Conservation (phyloP, 2,797 vertebrate species). For the Gouania willdenowi region DNA sequence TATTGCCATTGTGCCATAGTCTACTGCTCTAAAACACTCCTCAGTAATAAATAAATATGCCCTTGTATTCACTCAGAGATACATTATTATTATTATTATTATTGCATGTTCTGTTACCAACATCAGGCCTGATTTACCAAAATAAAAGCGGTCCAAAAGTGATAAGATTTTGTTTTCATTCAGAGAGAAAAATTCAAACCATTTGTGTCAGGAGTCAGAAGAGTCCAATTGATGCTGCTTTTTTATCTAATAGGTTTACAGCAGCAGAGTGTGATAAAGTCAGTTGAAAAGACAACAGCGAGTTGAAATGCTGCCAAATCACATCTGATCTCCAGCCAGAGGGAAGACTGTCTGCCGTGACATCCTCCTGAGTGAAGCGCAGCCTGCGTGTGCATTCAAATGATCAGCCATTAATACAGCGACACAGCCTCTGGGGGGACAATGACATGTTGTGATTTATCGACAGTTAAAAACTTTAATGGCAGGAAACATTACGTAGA, state of each 20-base stretch:
- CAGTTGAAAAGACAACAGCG: constrained; percentile 5
- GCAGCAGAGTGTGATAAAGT: constrained; percentile 11
- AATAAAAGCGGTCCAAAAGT: constrained; percentile 6
- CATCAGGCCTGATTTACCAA: not conserved
- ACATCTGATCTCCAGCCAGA: constrained; percentile 32
- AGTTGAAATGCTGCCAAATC: constrained; percentile 42
- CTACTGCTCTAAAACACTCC: too few relatives aligned
- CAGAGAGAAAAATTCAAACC: constrained; percentile 1
- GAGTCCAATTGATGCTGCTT: not conserved
- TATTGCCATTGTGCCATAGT: too few relatives aligned
- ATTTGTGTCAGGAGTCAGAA: not conserved
- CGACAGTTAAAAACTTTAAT: constrained; percentile 10
- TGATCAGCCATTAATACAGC: constrained; percentile 36
- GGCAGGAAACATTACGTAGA: constrained; percentile 12
- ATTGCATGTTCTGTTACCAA: too few relatives aligned
- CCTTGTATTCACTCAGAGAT: too few relatives aligned
- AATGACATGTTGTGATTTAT: constrained; percentile 11
- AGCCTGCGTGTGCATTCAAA: constrained; percentile 45
- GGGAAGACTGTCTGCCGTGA: constrained; percentile 35
- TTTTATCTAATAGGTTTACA: constrained; percentile 8
- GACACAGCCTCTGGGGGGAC: constrained; percentile 13
- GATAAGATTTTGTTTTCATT: constrained; percentile 5
- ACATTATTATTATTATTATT: too few relatives aligned
- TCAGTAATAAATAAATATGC: too few relatives aligned
- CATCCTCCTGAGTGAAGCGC: constrained; percentile 9